phyloP scores from a whole-genome alignment of 2,797 vertebrate genomes.

The Neopelma chrysocephalum region DNA sequence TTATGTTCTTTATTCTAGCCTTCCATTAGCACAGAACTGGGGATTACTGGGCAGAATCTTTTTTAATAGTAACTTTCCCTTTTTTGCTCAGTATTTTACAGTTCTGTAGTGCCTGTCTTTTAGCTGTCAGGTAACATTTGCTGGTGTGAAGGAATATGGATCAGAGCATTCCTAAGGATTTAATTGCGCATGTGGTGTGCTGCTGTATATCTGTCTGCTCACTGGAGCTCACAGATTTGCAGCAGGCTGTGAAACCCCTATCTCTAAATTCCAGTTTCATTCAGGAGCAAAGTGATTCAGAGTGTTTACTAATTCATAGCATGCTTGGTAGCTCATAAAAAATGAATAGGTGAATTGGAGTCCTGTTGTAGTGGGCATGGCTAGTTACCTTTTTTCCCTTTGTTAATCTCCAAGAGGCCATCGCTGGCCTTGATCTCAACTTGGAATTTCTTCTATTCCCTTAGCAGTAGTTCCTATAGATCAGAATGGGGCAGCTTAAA shows the following conservation, averaged over 20 bases:
- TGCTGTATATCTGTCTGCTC: slow-evolving; percentile 7
- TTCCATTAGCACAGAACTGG: background rate
- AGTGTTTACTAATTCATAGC: slow-evolving; percentile 19
- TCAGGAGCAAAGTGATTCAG: slow-evolving; percentile 5
- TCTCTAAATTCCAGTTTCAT: slow-evolving; percentile 27
- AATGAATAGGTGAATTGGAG: slow-evolving; percentile 1
- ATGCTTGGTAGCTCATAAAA: slow-evolving; percentile 5
- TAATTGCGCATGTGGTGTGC: background rate
- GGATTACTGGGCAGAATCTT: background rate
- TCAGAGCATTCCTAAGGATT: slow-evolving; percentile 5
- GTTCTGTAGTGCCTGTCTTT: background rate
- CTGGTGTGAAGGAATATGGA: background rate
- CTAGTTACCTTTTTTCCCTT: background rate
- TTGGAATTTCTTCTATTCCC: background rate
- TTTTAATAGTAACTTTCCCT: background rate
- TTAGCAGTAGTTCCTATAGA: background rate
- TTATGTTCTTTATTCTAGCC: background rate
- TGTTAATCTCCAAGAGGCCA: background rate
- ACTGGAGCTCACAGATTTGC: slow-evolving; percentile 26
- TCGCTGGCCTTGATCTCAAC: background rate
- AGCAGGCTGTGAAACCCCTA: background rate
- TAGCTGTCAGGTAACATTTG: slow-evolving; percentile 24
- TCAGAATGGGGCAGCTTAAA: background rate
- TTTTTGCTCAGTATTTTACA: background rate
- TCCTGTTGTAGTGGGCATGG: background rate